Base-by-base conservation (phyloP, 2,888 invertebrate species). In the Cacoxenus indagator region DNA sequence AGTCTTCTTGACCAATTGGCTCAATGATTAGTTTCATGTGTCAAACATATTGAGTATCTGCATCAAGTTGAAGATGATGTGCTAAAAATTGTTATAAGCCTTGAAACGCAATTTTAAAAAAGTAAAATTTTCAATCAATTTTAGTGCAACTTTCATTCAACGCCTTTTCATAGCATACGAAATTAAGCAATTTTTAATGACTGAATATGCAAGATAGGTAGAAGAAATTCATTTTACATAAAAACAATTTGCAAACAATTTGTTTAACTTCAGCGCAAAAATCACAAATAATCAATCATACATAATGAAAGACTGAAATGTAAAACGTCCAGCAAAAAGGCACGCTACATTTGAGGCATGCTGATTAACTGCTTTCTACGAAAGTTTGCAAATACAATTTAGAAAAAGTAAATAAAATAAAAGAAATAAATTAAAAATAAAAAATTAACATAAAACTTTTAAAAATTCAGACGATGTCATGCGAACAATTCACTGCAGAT, bases 231-330 rank as follows among this genome's bases (percentile, higher is more conserved):
- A 54, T 54, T 54, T 54, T 54, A 59, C 59, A 57, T 19, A 22
- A 37, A 31, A 22, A 59, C 37, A 22, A 31, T 59, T 59, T 59
- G 31, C 37, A 24, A 59, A 59, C 59, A 59, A 59, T 59, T 59
- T 59, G 59, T 59, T 19, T 19, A 22, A 1, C 59, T 59, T 59
- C 59, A 59, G 26, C 59, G 27, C 59, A 27, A 17, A 29, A 31
- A 59, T 59, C 31, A 31, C 8, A 31, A 59, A 59, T 19, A 59
- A 59, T 59, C 59, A 31, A 59, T 59, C 59, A 59, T 37, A 59
- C 9, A 17, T 31, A 37, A 31, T 5, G 11, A 11, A 37, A 37
- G 8, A 37, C 14, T 37, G 9, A 37, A 37, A 37, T 37, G 37
- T 14, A 37, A 37, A 37, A 11, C 37, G 5, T 31, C 31, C n/a